Evolutionary conservation across 2,888 invertebrate genomes (phyloP), one percentile per base, ranked within the genome.

Genomic region (Spilosoma lubricipeda): DNA sequence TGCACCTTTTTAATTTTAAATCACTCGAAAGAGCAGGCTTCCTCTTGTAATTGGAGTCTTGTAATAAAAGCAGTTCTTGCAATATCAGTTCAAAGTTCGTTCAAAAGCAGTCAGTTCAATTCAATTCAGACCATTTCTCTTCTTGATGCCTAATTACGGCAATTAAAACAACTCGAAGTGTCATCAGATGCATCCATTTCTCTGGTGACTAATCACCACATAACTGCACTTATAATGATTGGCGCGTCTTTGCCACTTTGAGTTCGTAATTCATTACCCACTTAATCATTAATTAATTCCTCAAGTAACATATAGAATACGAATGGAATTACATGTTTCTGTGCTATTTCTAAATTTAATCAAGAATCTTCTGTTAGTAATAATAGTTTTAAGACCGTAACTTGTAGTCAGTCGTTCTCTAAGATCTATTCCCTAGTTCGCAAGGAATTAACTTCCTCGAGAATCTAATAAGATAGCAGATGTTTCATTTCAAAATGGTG

Each of bases 391-490:
- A 48, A 69, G 45, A 45, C 30, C 39, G 70, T 42, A 45, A 66
- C 65, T 66, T 66, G 30, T 39, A 70, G 42, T 42, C 42, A 75
- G 70, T 45, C 56, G 36, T 42, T 76, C 23, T 72, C 67, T 48
- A 52, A 76, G 70, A 82, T 78, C 79, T 83, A 81, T 79, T 78
- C 79, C 39, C 74, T 66, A 74, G 73, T 71, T 82, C 75, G 77
- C 78, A 82, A 81, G 81, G 79, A 84, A 84, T 82, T 82, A 79
- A 84, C 82, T 84, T 83, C 70, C 70, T 67, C 45, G 59, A 79
- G 76, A 80, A 78, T 83, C 80, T 82, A 84, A 82, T 83, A 82
- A 80, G 75, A 68, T 68, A 73, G 72, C 82, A 83, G 82, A 84
- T 83, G 84, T 75, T 79, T 69, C 74, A 70, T 70, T 73, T 23